These are phyloP conservation scores for Propsilocerus akamusi DNA, from an alignment of 1,140 invertebrate genomes.

Conservation along the genomic window DNA sequence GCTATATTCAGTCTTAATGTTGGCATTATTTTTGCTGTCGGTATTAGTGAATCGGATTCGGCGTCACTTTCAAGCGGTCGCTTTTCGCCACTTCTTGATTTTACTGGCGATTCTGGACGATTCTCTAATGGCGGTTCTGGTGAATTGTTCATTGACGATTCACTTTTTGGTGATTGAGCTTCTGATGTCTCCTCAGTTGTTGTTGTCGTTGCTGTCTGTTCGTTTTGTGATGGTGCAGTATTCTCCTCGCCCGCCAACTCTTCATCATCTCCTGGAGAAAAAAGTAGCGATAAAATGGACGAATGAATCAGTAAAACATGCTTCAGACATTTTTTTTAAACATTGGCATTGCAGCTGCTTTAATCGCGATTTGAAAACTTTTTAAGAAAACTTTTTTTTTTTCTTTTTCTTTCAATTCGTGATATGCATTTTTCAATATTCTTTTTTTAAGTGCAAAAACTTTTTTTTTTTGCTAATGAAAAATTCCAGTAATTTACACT, in stretches of 20 bases:
- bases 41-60: conserved; percentile 28
- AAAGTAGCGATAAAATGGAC: no score
- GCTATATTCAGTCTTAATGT: conserved; percentile 53
- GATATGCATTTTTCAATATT: no score
- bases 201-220: conserved; percentile 7
- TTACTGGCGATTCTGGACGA: conserved; percentile 18
- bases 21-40: conserved; percentile 31
- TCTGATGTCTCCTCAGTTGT: not conserved
- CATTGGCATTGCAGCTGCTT: no score
- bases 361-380: no score
- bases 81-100: conserved; percentile 37
- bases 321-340: no score
- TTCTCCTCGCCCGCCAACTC: not conserved
- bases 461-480: no score
- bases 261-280: not conserved
- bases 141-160: not conserved
- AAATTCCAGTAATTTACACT: no score
- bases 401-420: no score
- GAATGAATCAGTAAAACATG: no score
- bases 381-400: no score
- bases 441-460: no score
- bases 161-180: not conserved
- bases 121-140: not conserved
- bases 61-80: conserved; percentile 29
- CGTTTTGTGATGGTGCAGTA: not conserved